Evolutionary conservation across 2,888 invertebrate species (phyloP).

Genomic region (Andrena chrysosceles): DNA sequence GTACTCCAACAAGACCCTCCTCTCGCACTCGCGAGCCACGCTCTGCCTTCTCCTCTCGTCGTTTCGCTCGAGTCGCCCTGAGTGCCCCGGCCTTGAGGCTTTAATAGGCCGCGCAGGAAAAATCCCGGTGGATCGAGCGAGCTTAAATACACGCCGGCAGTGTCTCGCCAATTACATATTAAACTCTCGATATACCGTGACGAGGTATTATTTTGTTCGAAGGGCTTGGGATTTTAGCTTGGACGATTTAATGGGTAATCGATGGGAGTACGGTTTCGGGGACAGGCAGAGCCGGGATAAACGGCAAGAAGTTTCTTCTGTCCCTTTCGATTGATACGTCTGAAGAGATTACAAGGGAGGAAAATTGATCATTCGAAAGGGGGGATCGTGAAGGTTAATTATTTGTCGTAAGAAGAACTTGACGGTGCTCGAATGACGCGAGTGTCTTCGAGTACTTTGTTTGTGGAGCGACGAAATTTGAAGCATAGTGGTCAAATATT

Average conservation of each 20-base stretch:
- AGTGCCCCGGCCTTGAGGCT: constrained; percentile 1
- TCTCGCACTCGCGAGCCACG: not conserved
- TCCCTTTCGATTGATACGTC: constrained; percentile 10
- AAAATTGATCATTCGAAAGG: not conserved
- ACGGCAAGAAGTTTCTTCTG: constrained; percentile 19
- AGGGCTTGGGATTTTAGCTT: not conserved
- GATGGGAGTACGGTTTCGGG: constrained; percentile 12
- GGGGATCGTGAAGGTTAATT: constrained; percentile 9
- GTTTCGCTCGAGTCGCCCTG: not conserved
- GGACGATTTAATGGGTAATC: constrained; percentile 32
- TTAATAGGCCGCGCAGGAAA: constrained; percentile 9
- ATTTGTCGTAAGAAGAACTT: not conserved
- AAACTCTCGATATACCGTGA: constrained; percentile 3
- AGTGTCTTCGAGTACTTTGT: not conserved
- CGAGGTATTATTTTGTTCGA: constrained; percentile 37
- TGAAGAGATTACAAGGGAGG: not conserved
- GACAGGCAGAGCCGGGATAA: constrained; percentile 12
- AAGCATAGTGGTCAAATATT: not conserved
- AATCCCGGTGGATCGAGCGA: not conserved
- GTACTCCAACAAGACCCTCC: not conserved
- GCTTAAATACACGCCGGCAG: constrained; percentile 1
- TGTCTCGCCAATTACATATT: constrained; percentile 27
- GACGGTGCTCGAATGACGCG: not conserved
- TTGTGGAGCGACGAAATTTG: not conserved
- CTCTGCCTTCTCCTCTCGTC: not conserved